phyloP scores from a whole-genome alignment of 2,797 vertebrate species.

The Lacerta agilis region DNA sequence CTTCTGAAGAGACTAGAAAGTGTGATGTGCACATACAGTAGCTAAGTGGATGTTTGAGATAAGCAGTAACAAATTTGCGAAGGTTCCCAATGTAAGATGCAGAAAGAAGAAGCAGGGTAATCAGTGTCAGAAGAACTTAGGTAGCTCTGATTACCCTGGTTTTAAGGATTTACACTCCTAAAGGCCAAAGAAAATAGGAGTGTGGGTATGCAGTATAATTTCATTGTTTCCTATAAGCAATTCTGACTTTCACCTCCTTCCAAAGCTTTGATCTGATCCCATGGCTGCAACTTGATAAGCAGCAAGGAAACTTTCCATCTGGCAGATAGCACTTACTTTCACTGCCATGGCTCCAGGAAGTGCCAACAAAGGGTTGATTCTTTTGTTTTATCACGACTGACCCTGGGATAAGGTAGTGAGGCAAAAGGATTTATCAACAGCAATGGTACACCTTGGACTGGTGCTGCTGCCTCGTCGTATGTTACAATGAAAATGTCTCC shows the following conservation, averaged over 20 bases:
- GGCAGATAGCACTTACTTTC: constrained; percentile 54
- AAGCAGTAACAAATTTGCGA: neutral
- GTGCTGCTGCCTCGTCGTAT: neutral
- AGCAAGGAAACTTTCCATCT: constrained; percentile 62
- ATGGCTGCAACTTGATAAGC: constrained; percentile 49
- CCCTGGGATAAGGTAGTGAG: neutral
- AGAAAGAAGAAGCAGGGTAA: neutral
- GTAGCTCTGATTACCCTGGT: accelerated
- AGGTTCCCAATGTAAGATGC: neutral
- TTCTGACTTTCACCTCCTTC: constrained; percentile 19
- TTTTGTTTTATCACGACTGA: neutral
- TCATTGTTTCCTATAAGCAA: accelerated
- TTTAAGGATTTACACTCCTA: neutral
- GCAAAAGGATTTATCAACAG: neutral
- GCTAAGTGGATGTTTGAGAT: neutral
- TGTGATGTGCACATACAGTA: neutral
- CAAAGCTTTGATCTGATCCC: constrained; percentile 45
- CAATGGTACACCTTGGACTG: neutral
- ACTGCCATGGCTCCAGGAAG: neutral
- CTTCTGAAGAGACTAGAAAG: neutral
- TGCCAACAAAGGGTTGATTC: neutral
- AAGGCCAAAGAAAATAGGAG: neutral
- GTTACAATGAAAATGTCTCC: neutral
- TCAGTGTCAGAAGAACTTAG: neutral
- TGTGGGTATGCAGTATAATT: neutral